Evolutionary conservation across 1,140 invertebrate genomes (phyloP).

Genomic region (Zaprionus capensis): DNA sequence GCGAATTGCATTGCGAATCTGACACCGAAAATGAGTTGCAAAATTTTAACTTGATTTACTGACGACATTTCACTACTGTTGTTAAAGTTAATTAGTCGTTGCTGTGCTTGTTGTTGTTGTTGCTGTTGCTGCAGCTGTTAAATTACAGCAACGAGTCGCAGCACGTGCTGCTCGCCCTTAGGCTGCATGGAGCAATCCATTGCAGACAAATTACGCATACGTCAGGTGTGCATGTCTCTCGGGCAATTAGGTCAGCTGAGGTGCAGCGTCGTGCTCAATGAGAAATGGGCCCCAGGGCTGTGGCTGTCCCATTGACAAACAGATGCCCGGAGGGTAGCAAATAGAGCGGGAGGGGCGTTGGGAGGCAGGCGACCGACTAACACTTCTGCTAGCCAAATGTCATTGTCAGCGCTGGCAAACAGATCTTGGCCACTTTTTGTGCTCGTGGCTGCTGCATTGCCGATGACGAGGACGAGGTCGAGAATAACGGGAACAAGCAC

Average conservation of each 20-base stretch:
- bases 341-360: background rate
- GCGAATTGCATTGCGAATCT: constrained; percentile 22
- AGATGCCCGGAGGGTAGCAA: constrained; percentile 1
- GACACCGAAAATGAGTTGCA: constrained; percentile 8
- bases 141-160: constrained; percentile 19
- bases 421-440: constrained; percentile 42
- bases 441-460: constrained; percentile 41
- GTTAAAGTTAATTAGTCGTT: constrained; percentile 49
- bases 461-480: constrained; percentile 31
- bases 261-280: constrained; percentile 10
- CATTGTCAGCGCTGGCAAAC: constrained; percentile 39
- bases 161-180: background rate
- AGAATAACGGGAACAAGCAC: background rate
- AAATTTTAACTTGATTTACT: constrained; percentile 26
- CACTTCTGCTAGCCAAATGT: constrained; percentile 49
- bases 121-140: constrained; percentile 39
- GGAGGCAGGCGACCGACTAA: constrained; percentile 2
- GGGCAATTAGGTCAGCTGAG: constrained; percentile 44
- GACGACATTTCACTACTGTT: constrained; percentile 16
- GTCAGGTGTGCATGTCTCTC: constrained; percentile 38
- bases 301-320: constrained; percentile 36
- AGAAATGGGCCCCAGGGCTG: constrained; percentile 15
- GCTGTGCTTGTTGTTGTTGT: background rate
- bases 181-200: constrained; percentile 11
- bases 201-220: constrained; percentile 50